phyloP scores from a whole-genome alignment of 2,113 vertebrate genomes.

The western clawed frog (Xenopus tropicalis) region UCB_Xtro_10.0 CM004450.2:78328501-78329000 shows the following conservation, averaged over 20 bases:
- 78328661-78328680: constrained; percentile 70
- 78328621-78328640: constrained; percentile 63
- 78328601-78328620: constrained; percentile 59
- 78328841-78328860: constrained; percentile 62
- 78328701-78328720: constrained; percentile 46
- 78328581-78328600: constrained; percentile 53
- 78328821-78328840: constrained; percentile 73
- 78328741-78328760: constrained; percentile 48
- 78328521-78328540: constrained; percentile 74
- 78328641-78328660: constrained; percentile 67
- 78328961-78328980: constrained; percentile 50
- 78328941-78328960: constrained; percentile 48
- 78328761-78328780: constrained; percentile 49
- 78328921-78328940: constrained; percentile 46
- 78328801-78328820: constrained; percentile 65
- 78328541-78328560: constrained; percentile 71
- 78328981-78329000: constrained; percentile 62
- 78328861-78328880: constrained; percentile 52
- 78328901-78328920: constrained; percentile 45
- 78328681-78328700: constrained; percentile 55
- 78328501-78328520: constrained; percentile 62
- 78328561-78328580: constrained; percentile 63
- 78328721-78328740: constrained; percentile 50
- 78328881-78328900: constrained; percentile 50
- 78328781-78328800: constrained; percentile 52